phyloP scores from a whole-genome alignment of 2,113 vertebrate genomes.

The Callospermophilus lateralis region DNA sequence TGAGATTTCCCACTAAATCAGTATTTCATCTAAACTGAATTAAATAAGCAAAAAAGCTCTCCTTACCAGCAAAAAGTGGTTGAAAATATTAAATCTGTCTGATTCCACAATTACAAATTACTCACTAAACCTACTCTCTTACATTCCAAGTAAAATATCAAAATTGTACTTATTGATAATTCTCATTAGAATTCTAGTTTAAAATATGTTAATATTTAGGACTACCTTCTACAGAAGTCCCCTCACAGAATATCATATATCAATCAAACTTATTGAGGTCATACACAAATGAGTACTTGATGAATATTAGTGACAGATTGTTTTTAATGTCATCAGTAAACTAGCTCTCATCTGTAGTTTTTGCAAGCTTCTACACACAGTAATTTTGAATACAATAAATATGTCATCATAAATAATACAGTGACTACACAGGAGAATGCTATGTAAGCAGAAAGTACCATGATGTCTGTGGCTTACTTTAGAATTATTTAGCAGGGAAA shows the following conservation, averaged over 20 bases:
- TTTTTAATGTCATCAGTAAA: no score
- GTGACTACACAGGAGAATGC: neutral
- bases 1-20: conserved; percentile 25
- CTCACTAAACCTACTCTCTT: neutral
- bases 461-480: neutral
- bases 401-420: conserved; percentile 6
- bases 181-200: conserved; percentile 36
- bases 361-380: neutral
- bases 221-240: neutral
- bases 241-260: conserved; percentile 6
- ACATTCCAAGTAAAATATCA: conserved; percentile 8
- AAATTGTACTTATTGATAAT: neutral
- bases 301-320: no score
- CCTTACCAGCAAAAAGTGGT: neutral
- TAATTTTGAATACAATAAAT: conserved; percentile 29
- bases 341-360: no score
- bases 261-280: neutral
- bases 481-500: neutral
- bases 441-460: neutral
- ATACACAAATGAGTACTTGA: no score
- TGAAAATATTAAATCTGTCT: conserved; percentile 31
- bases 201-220: neutral
- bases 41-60: conserved; percentile 20
- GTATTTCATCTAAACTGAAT: neutral
- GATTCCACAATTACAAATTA: conserved; percentile 46